Percentiles rank a stretch among this genome's conserved stretches.
phyloP scores from a whole-genome alignment of 2,113 vertebrate genomes.

The Felis chaus region DNA sequence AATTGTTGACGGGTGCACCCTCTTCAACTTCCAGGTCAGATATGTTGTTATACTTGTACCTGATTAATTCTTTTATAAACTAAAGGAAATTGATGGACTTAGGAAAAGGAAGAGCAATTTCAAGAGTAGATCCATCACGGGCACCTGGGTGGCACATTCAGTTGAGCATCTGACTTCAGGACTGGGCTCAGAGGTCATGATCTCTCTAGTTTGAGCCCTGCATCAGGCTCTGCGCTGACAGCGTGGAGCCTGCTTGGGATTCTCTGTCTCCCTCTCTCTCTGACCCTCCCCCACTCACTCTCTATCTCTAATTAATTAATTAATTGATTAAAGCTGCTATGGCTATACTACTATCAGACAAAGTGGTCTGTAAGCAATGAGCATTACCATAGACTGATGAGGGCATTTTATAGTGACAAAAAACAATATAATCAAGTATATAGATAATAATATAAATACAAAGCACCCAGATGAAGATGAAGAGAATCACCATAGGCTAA shows the following conservation, averaged over 20 bases:
- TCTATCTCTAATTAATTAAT: no score
- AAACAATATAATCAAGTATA: background rate
- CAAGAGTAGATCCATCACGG: background rate
- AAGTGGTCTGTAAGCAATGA: background rate
- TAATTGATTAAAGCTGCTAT: background rate
- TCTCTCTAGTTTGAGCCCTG: no score
- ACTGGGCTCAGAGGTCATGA: no score
- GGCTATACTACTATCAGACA: background rate
- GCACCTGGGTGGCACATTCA: no score
- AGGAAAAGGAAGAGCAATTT: background rate
- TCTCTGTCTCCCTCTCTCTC: no score
- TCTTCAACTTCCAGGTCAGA: background rate
- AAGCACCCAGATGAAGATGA: background rate
- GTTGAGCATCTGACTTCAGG: no score
- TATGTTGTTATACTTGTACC: background rate
- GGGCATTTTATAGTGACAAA: background rate
- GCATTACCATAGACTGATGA: background rate
- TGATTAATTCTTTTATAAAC: background rate
- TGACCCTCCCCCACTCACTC: no score
- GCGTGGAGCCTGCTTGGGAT: no score
- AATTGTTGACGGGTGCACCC: background rate
- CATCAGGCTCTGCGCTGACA: no score
- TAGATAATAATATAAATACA: background rate
- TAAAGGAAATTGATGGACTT: background rate
- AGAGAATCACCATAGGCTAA: background rate